Evolutionary conservation across 2,888 invertebrate genomes (phyloP).

Genomic region (Chrysolina americana): DNA sequence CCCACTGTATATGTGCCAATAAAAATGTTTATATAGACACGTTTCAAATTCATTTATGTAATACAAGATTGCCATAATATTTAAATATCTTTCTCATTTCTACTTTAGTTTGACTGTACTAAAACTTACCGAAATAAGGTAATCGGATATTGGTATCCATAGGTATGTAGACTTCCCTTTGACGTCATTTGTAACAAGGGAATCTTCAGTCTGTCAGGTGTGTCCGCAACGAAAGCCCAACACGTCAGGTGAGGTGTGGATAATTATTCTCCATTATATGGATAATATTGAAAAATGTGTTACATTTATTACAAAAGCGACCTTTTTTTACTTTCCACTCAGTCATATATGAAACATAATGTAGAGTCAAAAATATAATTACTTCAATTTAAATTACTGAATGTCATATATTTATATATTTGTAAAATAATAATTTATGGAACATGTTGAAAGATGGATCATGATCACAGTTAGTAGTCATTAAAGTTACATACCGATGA

Average conservation of each 20-base stretch:
- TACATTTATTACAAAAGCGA: too few species aligned
- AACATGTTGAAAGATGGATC: background rate
- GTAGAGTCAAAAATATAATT: background rate
- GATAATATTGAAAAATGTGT: constrained; percentile 8
- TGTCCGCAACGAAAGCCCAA: background rate
- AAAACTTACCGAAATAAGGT: too few species aligned
- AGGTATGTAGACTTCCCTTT: background rate
- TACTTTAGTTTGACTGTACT: too few species aligned
- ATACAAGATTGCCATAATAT: too few species aligned
- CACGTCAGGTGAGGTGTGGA: background rate
- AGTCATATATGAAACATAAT: too few species aligned
- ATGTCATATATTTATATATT: background rate
- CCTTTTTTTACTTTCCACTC: too few species aligned
- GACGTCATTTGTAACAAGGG: background rate
- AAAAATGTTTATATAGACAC: too few species aligned
- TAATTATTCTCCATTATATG: background rate
- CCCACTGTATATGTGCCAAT: too few species aligned
- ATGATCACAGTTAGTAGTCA: background rate
- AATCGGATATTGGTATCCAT: background rate
- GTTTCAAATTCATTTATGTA: too few species aligned
- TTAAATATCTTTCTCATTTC: too few species aligned
- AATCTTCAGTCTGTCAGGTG: background rate
- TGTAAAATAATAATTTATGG: background rate
- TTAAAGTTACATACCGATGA: background rate
- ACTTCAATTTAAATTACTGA: background rate